Evolutionary conservation across 1,140 invertebrate genomes (phyloP), one percentile per base, ranked within the genome.

Genomic region (Achroia grisella): DNA sequence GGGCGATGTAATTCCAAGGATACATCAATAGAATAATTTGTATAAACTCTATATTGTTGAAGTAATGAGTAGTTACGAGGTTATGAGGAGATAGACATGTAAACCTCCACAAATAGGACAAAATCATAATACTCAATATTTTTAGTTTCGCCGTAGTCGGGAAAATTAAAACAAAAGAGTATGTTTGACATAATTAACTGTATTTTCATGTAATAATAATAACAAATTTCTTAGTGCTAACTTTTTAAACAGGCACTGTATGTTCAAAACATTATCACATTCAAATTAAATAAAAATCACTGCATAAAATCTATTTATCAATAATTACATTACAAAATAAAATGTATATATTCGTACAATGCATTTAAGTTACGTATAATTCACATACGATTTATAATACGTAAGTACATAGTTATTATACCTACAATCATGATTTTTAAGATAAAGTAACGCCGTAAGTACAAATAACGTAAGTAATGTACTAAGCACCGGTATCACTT

Each of bases 171-270:
- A 63, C 39, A 39, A 39, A 9, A n/a, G 32, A 10, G 30, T 52
- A 53, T 49, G 17, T 23, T 23, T 23, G 17, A 62, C 57, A 63
- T 59, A 67, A 61, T 64, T 64, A 70, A 73, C 62, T 65, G 59
- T 71, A 74, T 68, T 72, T 69, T 67, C 56, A 72, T 72, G 62
- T 56, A 70, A 68, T 64, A 61, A 66, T 54, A 56, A 47, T 56
- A 65, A 68, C 66, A 65, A 23, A 45, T 68, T 66, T 54, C 52
- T 61, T 59, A 57, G 39, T 42, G 29, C 3, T 42, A n/a, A 42
- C 10, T 34, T 48, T 57, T 46, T 44, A 51, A 71, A 42, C 71
- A 66, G 66, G 61, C 69, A 72, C 67, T 58, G 56, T 49, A 61
- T 47, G 58, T 23, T 23, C 47, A 71, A 55, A 62, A 56, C 52